Evolutionary conservation across 2,888 invertebrate genomes (phyloP).

Genomic region (Diarsia mendica): DNA sequence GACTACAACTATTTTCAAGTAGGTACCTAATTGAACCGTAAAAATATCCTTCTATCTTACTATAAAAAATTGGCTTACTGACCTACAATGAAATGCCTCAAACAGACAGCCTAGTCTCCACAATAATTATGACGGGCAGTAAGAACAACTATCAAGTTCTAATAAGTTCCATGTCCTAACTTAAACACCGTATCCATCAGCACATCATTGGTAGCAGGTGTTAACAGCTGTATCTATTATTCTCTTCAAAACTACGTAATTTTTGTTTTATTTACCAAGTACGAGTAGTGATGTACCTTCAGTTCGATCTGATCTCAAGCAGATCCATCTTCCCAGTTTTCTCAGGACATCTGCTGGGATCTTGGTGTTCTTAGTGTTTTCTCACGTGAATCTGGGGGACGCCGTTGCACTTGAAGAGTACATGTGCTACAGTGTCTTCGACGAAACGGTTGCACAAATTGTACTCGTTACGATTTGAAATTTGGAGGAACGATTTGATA

Average conservation of each 20-base stretch:
- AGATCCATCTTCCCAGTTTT: no score
- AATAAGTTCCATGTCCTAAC: not conserved
- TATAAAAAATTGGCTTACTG: not conserved
- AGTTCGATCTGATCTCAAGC: no score
- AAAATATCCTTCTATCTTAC: not conserved
- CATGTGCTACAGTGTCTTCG: no score
- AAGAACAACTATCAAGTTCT: not conserved
- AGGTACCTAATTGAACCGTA: no score
- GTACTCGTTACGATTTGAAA: no score
- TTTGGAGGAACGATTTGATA: no score
- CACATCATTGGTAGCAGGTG: conserved; percentile 25
- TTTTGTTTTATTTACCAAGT: not conserved
- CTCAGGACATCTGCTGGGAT: no score
- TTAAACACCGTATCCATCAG: conserved; percentile 18
- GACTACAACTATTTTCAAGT: not conserved
- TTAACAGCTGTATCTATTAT: conserved; percentile 8
- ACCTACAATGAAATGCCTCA: not conserved
- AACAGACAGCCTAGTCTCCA: not conserved
- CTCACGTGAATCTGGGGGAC: no score
- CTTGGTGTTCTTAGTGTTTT: no score
- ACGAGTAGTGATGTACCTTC: not conserved
- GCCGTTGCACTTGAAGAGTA: no score
- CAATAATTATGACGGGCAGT: not conserved
- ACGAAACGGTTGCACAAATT: no score
- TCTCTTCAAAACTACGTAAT: conserved; percentile 19